These are phyloP conservation scores for Eciton burchellii DNA, from an alignment of 1,140 invertebrate genomes.

Conservation along the genomic window DNA sequence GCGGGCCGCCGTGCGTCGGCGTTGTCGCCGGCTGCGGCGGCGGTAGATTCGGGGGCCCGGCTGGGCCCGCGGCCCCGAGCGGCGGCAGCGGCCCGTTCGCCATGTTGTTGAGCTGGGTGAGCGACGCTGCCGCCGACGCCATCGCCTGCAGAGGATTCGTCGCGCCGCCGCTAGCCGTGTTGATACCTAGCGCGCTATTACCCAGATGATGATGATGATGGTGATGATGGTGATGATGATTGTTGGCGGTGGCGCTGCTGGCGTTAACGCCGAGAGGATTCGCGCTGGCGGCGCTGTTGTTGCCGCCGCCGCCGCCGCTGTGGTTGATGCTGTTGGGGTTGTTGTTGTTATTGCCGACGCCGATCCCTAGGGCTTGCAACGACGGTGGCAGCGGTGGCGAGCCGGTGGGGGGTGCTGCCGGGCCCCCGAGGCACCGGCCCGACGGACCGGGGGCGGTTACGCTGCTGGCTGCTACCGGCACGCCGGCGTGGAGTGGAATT, in stretches of 20 bases:
- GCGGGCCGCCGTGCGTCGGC: constrained; percentile 82
- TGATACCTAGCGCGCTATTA: constrained; percentile 39
- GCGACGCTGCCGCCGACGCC: constrained; percentile 83
- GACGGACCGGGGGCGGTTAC: constrained; percentile 79
- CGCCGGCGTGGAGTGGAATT: constrained; percentile 84
- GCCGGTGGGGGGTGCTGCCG: constrained; percentile 74
- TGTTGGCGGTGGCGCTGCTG: no score
- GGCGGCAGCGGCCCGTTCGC: constrained; percentile 83
- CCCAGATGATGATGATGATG: constrained; percentile 46
- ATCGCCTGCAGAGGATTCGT: constrained; percentile 83
- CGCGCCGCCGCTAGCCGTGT: constrained; percentile 69
- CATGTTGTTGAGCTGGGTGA: constrained; percentile 84
- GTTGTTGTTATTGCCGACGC: constrained; percentile 57
- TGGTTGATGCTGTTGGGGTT: constrained; percentile 45
- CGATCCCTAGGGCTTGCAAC: constrained; percentile 75
- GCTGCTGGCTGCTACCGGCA: constrained; percentile 81
- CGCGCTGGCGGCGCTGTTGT: constrained; percentile 37
- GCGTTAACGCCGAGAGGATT: constrained; percentile 15
- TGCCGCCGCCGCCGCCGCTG: constrained; percentile 29
- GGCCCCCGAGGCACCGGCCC: constrained; percentile 84
- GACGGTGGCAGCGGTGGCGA: constrained; percentile 81
- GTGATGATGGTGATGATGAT: no score
- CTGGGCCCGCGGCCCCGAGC: constrained; percentile 76
- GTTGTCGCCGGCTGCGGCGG: constrained; percentile 83
- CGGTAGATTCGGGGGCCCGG: constrained; percentile 78